phyloP scores from a whole-genome alignment of 2,888 invertebrate genomes.

The Dichetophora obliterata region DNA sequence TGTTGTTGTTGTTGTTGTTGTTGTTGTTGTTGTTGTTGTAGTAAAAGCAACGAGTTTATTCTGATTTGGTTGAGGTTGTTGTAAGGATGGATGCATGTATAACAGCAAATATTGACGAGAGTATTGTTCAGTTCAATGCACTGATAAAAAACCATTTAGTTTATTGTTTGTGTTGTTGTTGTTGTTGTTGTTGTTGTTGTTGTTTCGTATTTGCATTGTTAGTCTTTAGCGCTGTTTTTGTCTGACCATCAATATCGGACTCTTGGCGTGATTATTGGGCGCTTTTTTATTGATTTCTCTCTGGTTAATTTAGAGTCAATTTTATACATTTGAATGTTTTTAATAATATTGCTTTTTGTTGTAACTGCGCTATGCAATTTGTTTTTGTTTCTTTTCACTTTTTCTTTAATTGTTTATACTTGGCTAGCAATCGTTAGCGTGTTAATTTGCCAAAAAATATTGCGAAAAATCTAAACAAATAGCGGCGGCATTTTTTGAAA shows the following conservation, averaged over 20 bases:
- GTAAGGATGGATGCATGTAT: not conserved
- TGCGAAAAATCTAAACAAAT: not conserved
- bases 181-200: not conserved
- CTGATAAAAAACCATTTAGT: not conserved
- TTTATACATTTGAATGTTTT: no score
- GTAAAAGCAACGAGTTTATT: no score
- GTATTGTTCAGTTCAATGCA: not conserved
- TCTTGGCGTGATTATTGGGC: not conserved
- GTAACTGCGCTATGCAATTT: not conserved
- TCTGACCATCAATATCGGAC: not conserved
- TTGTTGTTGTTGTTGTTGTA: no score
- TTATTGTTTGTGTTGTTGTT: not conserved
- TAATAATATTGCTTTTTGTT: not conserved
- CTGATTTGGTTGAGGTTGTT: not conserved
- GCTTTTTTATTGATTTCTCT: not conserved
- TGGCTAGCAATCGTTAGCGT: not conserved
- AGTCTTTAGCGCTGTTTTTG: not conserved
- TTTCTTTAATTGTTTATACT: not conserved
- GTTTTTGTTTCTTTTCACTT: not conserved
- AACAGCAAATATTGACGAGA: not conserved
- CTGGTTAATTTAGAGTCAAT: not conserved
- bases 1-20: no score
- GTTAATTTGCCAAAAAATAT: not conserved
- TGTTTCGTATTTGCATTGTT: not conserved
- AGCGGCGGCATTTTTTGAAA: not conserved